Conservation (phyloP, 2,113 vertebrate genomes). For the Leptosomus discolor region DNA sequence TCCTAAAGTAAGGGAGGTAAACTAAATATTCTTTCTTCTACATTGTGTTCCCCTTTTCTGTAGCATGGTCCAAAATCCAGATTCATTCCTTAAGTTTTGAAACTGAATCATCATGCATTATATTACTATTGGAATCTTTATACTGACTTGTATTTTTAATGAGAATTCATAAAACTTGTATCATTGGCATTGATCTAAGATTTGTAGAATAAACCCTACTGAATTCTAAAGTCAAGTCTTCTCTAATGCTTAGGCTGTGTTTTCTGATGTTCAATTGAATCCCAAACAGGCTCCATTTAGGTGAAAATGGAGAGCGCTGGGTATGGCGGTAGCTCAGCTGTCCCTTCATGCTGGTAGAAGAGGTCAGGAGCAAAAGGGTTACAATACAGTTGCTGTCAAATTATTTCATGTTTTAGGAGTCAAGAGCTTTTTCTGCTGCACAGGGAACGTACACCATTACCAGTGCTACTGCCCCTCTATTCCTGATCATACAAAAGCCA, state of each 20-base stretch:
- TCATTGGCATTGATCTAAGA: slow-evolving; percentile 68
- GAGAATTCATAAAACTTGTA: slow-evolving; percentile 67
- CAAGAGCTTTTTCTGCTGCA: neutral
- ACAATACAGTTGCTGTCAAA: neutral
- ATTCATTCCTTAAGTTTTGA: slow-evolving; percentile 65
- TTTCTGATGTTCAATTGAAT: slow-evolving; percentile 13
- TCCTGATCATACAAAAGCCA: neutral
- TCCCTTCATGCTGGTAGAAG: neutral
- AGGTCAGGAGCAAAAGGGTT: neutral
- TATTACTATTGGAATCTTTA: slow-evolving; percentile 68
- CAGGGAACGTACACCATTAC: neutral
- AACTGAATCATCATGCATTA: slow-evolving; percentile 59
- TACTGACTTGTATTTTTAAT: slow-evolving; percentile 73
- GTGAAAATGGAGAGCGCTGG: neutral
- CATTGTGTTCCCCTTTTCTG: slow-evolving; percentile 41
- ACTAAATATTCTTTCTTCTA: slow-evolving; percentile 30
- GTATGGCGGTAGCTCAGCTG: neutral
- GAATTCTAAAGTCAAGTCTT: slow-evolving; percentile 64
- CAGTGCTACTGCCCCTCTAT: neutral
- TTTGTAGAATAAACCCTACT: slow-evolving; percentile 73
- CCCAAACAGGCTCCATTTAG: neutral
- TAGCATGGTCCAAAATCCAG: slow-evolving; percentile 60
- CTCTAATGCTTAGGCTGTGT: slow-evolving; percentile 54
- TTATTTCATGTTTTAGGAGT: neutral
- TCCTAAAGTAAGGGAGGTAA: slow-evolving; percentile 53